These are phyloP conservation scores for Solea solea DNA, from an alignment of 2,113 vertebrate genomes.

Conservation along the genomic window DNA sequence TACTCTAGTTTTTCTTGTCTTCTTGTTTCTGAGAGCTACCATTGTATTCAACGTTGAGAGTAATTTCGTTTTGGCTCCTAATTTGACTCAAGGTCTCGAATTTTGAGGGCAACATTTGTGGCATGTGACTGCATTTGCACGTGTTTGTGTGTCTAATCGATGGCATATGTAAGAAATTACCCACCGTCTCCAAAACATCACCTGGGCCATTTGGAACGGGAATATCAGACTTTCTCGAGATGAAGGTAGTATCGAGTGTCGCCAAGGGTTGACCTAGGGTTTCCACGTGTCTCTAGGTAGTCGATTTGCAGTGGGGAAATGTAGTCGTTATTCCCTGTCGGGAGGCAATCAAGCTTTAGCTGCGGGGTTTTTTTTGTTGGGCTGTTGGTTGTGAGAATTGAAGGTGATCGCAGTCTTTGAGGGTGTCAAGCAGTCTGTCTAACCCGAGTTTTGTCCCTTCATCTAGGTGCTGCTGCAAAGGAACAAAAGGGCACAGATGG, in stretches of 20 bases:
- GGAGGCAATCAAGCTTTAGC: constrained; percentile 42
- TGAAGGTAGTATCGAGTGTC: constrained; percentile 49
- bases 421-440: constrained; percentile 25
- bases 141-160: constrained; percentile 62
- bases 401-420: constrained; percentile 20
- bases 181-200: constrained; percentile 61
- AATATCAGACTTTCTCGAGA: constrained; percentile 50
- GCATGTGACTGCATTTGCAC: constrained; percentile 51
- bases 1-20: too few relatives aligned
- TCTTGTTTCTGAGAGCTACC: neutral
- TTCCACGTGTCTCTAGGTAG: constrained; percentile 43
- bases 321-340: constrained; percentile 9
- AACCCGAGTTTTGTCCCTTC: constrained; percentile 41
- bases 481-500: constrained; percentile 57
- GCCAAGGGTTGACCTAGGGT: constrained; percentile 22
- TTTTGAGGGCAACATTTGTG: constrained; percentile 58
- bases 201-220: constrained; percentile 49
- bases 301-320: constrained; percentile 27
- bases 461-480: constrained; percentile 45
- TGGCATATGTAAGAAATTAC: constrained; percentile 64
- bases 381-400: neutral
- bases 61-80: constrained; percentile 41
- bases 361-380: constrained; percentile 9
- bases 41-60: constrained; percentile 21
- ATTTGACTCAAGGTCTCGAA: constrained; percentile 50